Base-by-base conservation (phyloP, 2,888 invertebrate genomes). In the Halictus ligatus region DNA sequence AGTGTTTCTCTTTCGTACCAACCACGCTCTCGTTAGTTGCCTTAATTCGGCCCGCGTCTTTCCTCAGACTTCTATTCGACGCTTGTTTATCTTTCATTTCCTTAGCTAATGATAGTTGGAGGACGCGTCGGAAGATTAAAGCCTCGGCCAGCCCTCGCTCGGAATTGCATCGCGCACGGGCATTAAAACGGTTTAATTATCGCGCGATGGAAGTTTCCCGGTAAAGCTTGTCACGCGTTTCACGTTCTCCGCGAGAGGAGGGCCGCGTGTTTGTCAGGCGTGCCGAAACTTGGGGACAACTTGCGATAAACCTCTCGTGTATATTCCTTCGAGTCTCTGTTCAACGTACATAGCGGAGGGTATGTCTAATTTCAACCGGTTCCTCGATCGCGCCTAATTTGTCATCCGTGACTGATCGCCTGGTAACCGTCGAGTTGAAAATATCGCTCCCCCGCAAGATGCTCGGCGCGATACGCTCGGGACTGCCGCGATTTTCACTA, bases 81-180 rank as follows among this genome's bases (percentile, higher is more conserved):
- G 46, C 40, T 54, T 78, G 79, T 86, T 86, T 81, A 74, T 75
- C 79, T 82, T 86, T 75, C 86, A 67, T 86, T 82, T 67, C 48
- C 60, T 75, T 46, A 78, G 71, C 71, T 84, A 73, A 85, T 79
- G 79, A 75, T 60, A 79, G 85, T 71, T 64, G 50, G 71, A 46
- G 18, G 72, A 67, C 35, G 40, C 74, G 79, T 75, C 64, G 85
- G 54, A 21, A 46, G 79, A 85, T 79, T 64, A 79, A 71, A 84
- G 29, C 50, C 40, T 21, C 13, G 74, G 35, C 74, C 13, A 64
- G 35, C 74, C n/a, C 74, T 15, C 48, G 54, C 25, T 15, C 43
- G 75, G 71, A 75, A 84, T 54, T 75, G n/a, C 64, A 40, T 21
- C 40, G 72, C 25, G 81, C 78, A 46, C 54, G 58, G 50, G 54